Evolutionary conservation across 2,888 invertebrate genomes (phyloP).

Genomic region (Parapristionchus giblindavisi): DNA sequence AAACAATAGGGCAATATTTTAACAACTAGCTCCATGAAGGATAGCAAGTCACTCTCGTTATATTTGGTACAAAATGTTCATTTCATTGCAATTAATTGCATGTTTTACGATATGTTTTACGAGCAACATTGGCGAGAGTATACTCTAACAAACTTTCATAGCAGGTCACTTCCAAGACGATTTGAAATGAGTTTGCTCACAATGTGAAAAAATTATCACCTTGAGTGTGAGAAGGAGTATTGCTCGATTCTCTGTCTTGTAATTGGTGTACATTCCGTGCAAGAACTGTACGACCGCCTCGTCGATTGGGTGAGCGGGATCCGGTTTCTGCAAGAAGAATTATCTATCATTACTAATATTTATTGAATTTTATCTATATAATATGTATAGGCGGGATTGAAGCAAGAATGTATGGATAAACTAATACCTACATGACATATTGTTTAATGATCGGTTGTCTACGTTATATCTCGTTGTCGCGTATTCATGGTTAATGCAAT

Average conservation of each 20-base stretch:
- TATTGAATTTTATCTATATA: neutral
- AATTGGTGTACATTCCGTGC: conserved; percentile 14
- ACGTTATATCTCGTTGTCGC: too few relatives aligned
- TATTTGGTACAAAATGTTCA: neutral
- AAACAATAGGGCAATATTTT: neutral
- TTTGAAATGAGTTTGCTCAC: neutral
- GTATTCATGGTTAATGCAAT: neutral
- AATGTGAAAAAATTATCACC: conserved; percentile 26
- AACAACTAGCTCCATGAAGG: neutral
- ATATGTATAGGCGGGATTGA: neutral
- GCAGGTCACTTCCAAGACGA: too few relatives aligned
- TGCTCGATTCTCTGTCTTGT: conserved; percentile 22
- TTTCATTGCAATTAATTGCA: neutral
- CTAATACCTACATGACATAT: too few relatives aligned
- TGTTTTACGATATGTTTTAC: too few relatives aligned
- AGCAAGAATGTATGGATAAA: too few relatives aligned
- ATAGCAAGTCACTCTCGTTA: neutral
- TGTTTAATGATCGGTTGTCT: too few relatives aligned
- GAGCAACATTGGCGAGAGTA: too few relatives aligned
- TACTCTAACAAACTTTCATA: too few relatives aligned
- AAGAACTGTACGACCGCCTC: conserved; percentile 18
- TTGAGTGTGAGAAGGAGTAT: conserved; percentile 33
- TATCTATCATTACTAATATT: neutral
- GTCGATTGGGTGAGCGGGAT: neutral
- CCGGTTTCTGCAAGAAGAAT: conserved; percentile 10